phyloP scores from a whole-genome alignment of 2,113 vertebrate genomes.

The Thamnophis sirtalis region DNA sequence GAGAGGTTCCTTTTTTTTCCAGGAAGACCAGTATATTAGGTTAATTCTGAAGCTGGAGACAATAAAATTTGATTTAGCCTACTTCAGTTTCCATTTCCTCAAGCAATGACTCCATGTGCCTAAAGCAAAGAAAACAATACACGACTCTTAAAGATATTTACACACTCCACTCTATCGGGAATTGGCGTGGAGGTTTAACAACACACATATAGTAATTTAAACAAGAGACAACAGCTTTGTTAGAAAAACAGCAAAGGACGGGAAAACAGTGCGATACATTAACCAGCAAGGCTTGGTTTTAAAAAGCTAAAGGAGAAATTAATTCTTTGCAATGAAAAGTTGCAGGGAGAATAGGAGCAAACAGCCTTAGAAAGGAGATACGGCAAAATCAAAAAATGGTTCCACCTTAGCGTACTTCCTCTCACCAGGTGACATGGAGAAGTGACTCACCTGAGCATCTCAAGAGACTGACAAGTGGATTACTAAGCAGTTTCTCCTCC shows the following conservation, averaged over 20 bases:
- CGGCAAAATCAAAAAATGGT: background rate
- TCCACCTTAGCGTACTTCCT: background rate
- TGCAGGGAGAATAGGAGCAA: background rate
- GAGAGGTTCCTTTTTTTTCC: too few relatives aligned
- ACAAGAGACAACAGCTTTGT: background rate
- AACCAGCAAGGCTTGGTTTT: too few relatives aligned
- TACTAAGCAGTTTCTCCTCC: background rate
- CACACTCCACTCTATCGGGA: background rate
- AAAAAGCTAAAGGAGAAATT: background rate
- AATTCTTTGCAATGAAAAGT: background rate
- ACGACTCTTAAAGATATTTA: background rate
- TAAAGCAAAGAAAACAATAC: background rate
- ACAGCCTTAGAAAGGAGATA: background rate
- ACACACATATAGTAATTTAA: background rate
- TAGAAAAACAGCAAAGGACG: background rate
- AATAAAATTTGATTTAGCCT: background rate
- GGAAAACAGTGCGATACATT: background rate
- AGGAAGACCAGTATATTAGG: background rate
- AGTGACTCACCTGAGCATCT: background rate
- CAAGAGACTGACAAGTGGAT: background rate
- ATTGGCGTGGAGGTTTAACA: background rate
- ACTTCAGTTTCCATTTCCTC: background rate
- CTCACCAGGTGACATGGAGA: background rate
- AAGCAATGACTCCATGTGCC: background rate
- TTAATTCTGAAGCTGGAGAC: background rate